These are phyloP conservation scores for Psilanteris sp. DNA, from an alignment of 1,140 invertebrate species.

Conservation along the genomic window DNA sequence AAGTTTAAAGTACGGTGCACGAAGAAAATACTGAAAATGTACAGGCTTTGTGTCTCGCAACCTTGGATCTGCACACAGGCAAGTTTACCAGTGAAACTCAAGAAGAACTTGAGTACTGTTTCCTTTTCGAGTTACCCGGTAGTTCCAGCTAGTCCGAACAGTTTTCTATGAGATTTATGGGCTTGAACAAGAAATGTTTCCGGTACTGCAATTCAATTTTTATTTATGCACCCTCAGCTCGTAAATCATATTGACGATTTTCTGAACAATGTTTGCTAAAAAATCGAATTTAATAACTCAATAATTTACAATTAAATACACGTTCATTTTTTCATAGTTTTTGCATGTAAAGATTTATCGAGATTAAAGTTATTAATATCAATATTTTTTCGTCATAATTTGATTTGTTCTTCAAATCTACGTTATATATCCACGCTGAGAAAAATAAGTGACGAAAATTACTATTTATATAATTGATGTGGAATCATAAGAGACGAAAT, in stretches of 20 bases:
- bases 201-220: constrained; percentile 52
- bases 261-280: constrained; percentile 26
- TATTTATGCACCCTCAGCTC: constrained; percentile 32
- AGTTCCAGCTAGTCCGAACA: constrained; percentile 35
- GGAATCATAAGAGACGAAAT: too few relatives aligned
- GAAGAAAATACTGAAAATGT: constrained; percentile 49
- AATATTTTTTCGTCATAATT: too few relatives aligned
- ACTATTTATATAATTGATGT: too few relatives aligned
- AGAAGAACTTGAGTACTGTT: constrained; percentile 46
- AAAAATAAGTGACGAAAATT: too few relatives aligned
- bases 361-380: too few relatives aligned
- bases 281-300: constrained; percentile 2
- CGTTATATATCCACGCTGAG: too few relatives aligned
- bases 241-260: constrained; percentile 16
- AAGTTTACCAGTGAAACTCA: constrained; percentile 33
- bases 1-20: constrained; percentile 20
- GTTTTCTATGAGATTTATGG: constrained; percentile 54
- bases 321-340: too few relatives aligned
- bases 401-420: too few relatives aligned
- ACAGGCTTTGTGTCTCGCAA: constrained; percentile 41
- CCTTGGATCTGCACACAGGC: constrained; percentile 16
- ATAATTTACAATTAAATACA: too few relatives aligned
- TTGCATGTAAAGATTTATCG: too few relatives aligned
- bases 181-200: constrained; percentile 54
- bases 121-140: constrained; percentile 57